These are phyloP conservation scores for Stenolophus ochropezus DNA, from an alignment of 2,888 invertebrate genomes.

Conservation along the genomic window DNA sequence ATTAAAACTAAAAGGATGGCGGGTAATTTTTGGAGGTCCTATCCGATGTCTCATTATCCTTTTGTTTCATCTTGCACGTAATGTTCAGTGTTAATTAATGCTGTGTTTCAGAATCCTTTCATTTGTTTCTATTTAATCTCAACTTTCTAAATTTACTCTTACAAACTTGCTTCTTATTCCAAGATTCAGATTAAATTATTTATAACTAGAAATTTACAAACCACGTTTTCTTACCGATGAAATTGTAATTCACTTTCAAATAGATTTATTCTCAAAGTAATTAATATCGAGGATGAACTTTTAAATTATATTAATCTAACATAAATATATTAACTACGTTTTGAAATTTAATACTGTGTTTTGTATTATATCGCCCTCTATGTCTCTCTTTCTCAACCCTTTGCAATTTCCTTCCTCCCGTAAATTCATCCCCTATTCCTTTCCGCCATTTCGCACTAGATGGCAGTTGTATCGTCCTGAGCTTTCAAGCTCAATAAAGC, in stretches of 20 bases:
- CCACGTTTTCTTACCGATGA: neutral
- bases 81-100: constrained; percentile 1
- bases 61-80: constrained; percentile 11
- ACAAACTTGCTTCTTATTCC: constrained; percentile 7
- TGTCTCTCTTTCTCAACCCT: neutral
- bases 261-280: neutral
- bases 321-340: no score
- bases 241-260: neutral
- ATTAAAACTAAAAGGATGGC: neutral
- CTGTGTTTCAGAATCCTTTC: constrained; percentile 15
- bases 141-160: neutral
- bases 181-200: neutral
- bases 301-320: no score
- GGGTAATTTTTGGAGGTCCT: neutral
- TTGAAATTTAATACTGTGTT: neutral
- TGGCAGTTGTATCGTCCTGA: neutral
- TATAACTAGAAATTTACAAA: neutral
- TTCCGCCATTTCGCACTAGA: constrained; percentile 3
- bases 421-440: neutral
- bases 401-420: neutral
- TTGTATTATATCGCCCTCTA: neutral
- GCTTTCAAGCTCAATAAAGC: constrained; percentile 18
- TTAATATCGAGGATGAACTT: no score
- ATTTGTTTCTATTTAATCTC: constrained; percentile 12
- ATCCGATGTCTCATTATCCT: constrained; percentile 2